Conservation (phyloP, 2,113 vertebrate species). For the Plectropomus leopardus region DNA sequence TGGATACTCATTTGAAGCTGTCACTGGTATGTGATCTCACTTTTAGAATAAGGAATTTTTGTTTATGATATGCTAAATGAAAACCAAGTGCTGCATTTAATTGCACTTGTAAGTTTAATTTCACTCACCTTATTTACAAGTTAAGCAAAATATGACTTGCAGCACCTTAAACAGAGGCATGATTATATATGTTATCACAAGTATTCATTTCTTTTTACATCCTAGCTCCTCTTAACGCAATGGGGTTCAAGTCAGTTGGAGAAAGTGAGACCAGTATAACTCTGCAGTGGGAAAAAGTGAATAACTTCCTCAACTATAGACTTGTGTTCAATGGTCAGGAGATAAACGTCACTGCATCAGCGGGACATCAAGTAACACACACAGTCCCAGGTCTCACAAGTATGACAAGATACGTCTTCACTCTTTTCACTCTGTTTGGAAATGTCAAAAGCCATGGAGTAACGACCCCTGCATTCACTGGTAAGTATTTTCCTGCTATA, state of each 20-base stretch:
- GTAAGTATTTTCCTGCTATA: constrained; percentile 7
- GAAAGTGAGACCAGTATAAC: constrained; percentile 46
- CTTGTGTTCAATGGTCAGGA: neutral
- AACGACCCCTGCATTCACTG: constrained; percentile 19
- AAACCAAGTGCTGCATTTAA: too few relatives aligned
- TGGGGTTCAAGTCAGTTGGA: neutral
- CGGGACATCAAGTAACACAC: rapidly evolving
- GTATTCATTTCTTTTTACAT: too few relatives aligned
- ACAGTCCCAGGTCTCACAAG: neutral
- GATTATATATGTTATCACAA: too few relatives aligned
- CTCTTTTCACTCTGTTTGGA: constrained; percentile 41
- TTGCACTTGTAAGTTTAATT: too few relatives aligned
- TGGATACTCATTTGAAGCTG: neutral
- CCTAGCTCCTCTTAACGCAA: neutral
- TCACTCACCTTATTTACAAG: too few relatives aligned
- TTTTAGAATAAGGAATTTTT: too few relatives aligned
- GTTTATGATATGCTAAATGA: too few relatives aligned
- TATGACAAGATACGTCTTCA: constrained; percentile 38
- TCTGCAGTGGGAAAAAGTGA: constrained; percentile 32
- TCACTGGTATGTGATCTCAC: constrained; percentile 20
- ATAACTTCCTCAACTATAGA: neutral
- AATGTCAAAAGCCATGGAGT: constrained; percentile 27
- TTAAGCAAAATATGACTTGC: too few relatives aligned
- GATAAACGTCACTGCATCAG: neutral
- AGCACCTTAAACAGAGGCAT: too few relatives aligned